These are phyloP conservation scores for Mastacembelus armatus DNA, from an alignment of 2,797 vertebrate species.

Conservation along the genomic window DNA sequence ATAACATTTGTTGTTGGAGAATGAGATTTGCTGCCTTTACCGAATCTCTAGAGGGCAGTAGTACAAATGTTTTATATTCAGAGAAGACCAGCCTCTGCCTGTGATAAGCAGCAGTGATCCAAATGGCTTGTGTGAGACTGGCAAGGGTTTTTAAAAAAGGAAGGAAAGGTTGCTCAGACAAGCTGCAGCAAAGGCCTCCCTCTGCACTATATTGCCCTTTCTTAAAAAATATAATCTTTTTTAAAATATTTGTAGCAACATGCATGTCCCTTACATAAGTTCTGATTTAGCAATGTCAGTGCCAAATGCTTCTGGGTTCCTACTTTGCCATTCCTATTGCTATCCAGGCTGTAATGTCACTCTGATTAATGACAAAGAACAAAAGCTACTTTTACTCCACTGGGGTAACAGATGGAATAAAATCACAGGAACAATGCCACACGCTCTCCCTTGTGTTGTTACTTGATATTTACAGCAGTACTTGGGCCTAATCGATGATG, in stretches of 20 bases:
- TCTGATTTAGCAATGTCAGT: too few relatives aligned
- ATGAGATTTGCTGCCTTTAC: conserved; percentile 69
- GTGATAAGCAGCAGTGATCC: conserved; percentile 69
- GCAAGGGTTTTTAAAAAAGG: conserved; percentile 28
- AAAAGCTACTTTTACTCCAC: conserved; percentile 31
- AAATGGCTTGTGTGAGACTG: conserved; percentile 53
- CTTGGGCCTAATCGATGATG: conserved; percentile 70
- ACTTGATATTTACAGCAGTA: conserved; percentile 77
- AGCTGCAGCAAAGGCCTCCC: conserved; percentile 30
- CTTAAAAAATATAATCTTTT: too few relatives aligned
- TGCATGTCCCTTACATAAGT: not conserved
- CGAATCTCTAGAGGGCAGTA: conserved; percentile 76
- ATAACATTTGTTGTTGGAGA: conserved; percentile 70
- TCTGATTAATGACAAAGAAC: conserved; percentile 11
- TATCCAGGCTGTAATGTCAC: conserved; percentile 10
- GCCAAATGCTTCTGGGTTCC: too few relatives aligned
- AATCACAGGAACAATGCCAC: conserved; percentile 55
- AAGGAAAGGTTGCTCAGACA: conserved; percentile 34
- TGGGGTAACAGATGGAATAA: conserved; percentile 42
- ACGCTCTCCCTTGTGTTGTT: conserved; percentile 50
- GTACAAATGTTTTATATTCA: conserved; percentile 75
- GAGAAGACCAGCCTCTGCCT: conserved; percentile 57
- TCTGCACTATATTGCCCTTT: not conserved
- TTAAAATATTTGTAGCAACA: not conserved
- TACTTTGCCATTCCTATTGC: conserved; percentile 1